Conservation (phyloP, 1,140 invertebrate genomes). For the Condylostylus longicornis region DNA sequence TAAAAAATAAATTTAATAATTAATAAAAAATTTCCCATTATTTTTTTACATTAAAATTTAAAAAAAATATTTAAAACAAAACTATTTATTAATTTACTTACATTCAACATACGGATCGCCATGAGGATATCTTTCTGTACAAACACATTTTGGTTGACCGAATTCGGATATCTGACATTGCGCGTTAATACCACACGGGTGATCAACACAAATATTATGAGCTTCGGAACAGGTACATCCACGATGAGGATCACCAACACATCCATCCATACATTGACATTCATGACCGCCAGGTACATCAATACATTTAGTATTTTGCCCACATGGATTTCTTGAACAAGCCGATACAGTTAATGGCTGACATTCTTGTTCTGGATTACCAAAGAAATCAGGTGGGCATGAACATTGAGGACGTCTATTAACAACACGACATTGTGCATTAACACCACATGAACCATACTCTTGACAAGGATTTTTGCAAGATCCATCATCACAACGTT, state of each 20-base stretch:
- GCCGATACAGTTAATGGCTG: slow-evolving; percentile 40
- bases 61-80: no score
- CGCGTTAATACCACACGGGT: slow-evolving; percentile 67
- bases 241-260: slow-evolving; percentile 62
- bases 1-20: no score
- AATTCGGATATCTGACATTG: slow-evolving; percentile 53
- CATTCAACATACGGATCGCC: slow-evolving; percentile 76
- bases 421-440: slow-evolving; percentile 72
- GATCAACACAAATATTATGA: slow-evolving; percentile 49
- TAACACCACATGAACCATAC: slow-evolving; percentile 58
- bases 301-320: slow-evolving; percentile 64
- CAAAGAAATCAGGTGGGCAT: slow-evolving; percentile 70
- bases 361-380: slow-evolving; percentile 67
- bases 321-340: slow-evolving; percentile 66
- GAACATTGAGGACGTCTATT: slow-evolving; percentile 61
- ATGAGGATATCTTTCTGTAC: slow-evolving; percentile 59
- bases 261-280: slow-evolving; percentile 63
- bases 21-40: no score
- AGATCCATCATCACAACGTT: slow-evolving; percentile 53
- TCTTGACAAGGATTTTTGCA: slow-evolving; percentile 74
- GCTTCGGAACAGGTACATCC: slow-evolving; percentile 57
- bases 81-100: slow-evolving; percentile 38
- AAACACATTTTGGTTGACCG: slow-evolving; percentile 61
- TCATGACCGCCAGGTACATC: slow-evolving; percentile 57
- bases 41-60: background rate